Base-by-base conservation (phyloP, 2,888 invertebrate species). In the Kuschelorhynchus macadamiae region DNA sequence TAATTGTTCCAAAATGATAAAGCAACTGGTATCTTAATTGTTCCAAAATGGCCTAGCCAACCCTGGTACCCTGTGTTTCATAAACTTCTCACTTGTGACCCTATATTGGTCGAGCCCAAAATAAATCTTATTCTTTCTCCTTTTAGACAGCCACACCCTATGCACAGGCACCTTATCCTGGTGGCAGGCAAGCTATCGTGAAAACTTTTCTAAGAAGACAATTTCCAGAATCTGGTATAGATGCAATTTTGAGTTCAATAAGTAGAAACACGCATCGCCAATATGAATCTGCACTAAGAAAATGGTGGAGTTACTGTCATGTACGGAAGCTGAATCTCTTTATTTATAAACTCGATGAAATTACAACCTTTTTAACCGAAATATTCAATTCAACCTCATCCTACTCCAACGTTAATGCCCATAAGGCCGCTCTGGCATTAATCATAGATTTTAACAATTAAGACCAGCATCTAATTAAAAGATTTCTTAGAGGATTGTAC, bases 141-240 rank as follows among this genome's bases (percentile, higher is more conserved):
- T 25, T 25, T 25, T 7, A 25, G 25, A 7, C 4, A 7, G 4
- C 25, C 25, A 5, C 30, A 57, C 25, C 44, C 44, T 1, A 2
- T 57, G n/a, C 9, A 16, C 9, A 17, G 2, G 12, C 30, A 16
- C 11, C 59, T 59, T 59, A 33, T 18, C 59, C 59, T 59, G 59
- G 59, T 59, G 47, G 59, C 17, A 53, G 62, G 41, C 18, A 53
- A 44, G 55, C 44, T 62, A 50, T 62, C 55, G 1, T 53, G 62
- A 9, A 52, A 12, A n/a, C 62, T 17, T 56, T 56, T 44, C 11
- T 62, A n/a, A 33, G 21, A 4, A 52, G 17, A 16, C 42, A 25
- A 25, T 39, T 53, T 12, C 62, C 62, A 14, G 62, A 53, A 17
- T 12, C 39, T 3, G 70, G 59, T 41, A 42, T 63, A 18, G 33